phyloP scores from a whole-genome alignment of 2,113 vertebrate species.

The Narcine bancroftii region DNA sequence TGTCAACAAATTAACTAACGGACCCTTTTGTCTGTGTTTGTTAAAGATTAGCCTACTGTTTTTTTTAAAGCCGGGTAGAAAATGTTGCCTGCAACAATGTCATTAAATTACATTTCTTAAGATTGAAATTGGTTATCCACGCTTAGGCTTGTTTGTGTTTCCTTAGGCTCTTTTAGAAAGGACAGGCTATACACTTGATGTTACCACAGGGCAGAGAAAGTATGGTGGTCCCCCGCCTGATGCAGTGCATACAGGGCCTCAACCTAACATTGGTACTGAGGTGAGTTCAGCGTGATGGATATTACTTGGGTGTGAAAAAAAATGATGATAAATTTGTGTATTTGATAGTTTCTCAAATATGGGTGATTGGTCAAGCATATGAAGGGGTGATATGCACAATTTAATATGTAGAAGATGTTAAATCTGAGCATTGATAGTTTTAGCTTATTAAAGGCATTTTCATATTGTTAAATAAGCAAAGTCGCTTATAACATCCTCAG shows the following conservation, averaged over 20 bases:
- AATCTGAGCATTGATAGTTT: background rate
- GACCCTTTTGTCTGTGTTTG: background rate
- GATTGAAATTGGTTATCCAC: constrained; percentile 8
- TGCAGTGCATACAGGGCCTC: constrained; percentile 75
- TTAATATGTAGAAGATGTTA: background rate
- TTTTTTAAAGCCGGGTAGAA: background rate
- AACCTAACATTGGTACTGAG: constrained; percentile 91
- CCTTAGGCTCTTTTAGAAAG: constrained; percentile 84
- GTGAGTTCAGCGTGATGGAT: constrained; percentile 51
- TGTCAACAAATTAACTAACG: background rate
- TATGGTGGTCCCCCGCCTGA: constrained; percentile 94
- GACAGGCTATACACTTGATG: constrained; percentile 91
- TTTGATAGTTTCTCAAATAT: background rate
- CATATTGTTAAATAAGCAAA: no score
- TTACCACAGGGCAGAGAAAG: constrained; percentile 94
- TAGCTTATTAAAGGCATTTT: background rate
- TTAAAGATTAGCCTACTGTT: background rate
- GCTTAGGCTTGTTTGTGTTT: constrained; percentile 40
- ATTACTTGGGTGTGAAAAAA: no score
- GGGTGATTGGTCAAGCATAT: background rate
- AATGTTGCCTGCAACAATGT: background rate
- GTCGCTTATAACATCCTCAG: no score
- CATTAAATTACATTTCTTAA: background rate
- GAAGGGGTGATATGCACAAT: background rate
- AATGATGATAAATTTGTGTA: background rate